Conservation (phyloP, 2,888 invertebrate species). For the Acanthosepion lycidas region DNA sequence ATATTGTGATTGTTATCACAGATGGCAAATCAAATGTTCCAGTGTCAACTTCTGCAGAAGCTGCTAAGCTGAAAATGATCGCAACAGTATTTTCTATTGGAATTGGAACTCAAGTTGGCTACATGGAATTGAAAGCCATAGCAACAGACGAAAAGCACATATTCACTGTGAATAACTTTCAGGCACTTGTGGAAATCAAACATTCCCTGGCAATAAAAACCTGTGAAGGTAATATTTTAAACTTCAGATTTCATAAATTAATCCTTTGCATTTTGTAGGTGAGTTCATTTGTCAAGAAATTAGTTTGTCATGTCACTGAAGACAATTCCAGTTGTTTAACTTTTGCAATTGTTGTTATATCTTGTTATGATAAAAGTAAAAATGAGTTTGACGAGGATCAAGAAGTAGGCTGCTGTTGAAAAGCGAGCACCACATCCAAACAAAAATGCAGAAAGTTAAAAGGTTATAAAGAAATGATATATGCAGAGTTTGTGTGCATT, state of each 20-base stretch:
- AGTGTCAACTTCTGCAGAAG: constrained; percentile 56
- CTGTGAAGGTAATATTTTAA: constrained; percentile 8
- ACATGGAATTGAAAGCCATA: constrained; percentile 61
- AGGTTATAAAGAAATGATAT: too few relatives aligned
- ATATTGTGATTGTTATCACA: constrained; percentile 66
- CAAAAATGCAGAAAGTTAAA: too few relatives aligned
- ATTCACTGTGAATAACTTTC: constrained; percentile 65
- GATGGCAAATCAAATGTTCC: constrained; percentile 64
- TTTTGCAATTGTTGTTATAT: too few relatives aligned
- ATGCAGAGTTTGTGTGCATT: too few relatives aligned
- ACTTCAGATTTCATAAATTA: background rate
- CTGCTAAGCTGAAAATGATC: constrained; percentile 55
- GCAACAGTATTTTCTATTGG: constrained; percentile 63
- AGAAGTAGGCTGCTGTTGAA: too few relatives aligned
- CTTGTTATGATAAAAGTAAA: too few relatives aligned
- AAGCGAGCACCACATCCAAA: too few relatives aligned
- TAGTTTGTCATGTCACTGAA: too few relatives aligned
- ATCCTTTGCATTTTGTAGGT: too few relatives aligned
- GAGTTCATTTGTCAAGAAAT: too few relatives aligned
- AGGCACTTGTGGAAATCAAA: constrained; percentile 54
- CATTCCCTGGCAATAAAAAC: background rate
- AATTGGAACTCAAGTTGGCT: constrained; percentile 60
- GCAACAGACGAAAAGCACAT: constrained; percentile 67
- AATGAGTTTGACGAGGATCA: too few relatives aligned
- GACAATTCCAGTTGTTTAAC: too few relatives aligned